Conservation (phyloP, 2,888 invertebrate genomes). For the Athripsodes cinereus region DNA sequence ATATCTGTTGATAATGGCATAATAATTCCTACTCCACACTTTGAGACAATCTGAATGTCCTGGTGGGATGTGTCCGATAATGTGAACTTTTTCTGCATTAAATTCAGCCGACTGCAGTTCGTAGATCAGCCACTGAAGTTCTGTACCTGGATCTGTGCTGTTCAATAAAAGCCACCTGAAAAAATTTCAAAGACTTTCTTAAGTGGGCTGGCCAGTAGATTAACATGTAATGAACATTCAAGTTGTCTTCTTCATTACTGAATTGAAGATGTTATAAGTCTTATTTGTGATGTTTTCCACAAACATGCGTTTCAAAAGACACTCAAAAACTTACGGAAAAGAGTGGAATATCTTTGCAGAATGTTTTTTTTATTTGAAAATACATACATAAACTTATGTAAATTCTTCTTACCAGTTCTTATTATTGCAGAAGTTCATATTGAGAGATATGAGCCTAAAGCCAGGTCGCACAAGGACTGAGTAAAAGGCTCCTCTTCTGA, state of each 20-base stretch:
- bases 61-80: conserved; percentile 96
- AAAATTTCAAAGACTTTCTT: conserved; percentile 20
- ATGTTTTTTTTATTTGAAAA: too few species aligned
- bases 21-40: conserved; percentile 94
- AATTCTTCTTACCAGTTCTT: conserved; percentile 77
- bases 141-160: conserved; percentile 93
- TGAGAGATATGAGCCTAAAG: conserved; percentile 87
- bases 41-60: conserved; percentile 90
- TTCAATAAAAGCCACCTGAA: conserved; percentile 83
- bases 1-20: conserved; percentile 81
- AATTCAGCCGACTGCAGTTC: conserved; percentile 92
- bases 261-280: too few species aligned
- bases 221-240: too few species aligned
- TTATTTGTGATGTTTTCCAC: too few species aligned
- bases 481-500: conserved; percentile 85
- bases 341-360: too few species aligned
- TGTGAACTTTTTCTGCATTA: conserved; percentile 90
- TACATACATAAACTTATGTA: too few species aligned
- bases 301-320: too few species aligned
- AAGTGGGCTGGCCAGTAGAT: too few species aligned
- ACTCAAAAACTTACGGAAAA: too few species aligned
- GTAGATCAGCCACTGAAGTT: conserved; percentile 92
- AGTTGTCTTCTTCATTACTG: too few species aligned
- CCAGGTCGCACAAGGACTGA: conserved; percentile 85
- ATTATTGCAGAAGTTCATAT: conserved; percentile 95